phyloP scores from a whole-genome alignment of 2,888 invertebrate genomes.

The Melangyna quadrimaculata region DNA sequence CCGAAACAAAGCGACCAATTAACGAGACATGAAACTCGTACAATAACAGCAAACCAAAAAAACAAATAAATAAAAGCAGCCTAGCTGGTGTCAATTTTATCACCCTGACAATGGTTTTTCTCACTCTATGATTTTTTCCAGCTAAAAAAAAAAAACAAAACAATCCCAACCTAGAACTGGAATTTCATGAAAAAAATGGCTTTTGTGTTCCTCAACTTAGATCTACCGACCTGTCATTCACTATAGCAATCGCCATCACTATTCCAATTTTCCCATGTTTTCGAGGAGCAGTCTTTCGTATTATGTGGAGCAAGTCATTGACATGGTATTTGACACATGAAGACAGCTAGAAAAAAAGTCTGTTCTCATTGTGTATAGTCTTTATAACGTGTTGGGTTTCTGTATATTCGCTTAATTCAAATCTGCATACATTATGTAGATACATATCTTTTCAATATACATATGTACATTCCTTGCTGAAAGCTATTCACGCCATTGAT shows the following conservation, averaged over 20 bases:
- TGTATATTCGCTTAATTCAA: conserved; percentile 1
- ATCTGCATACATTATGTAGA: conserved; percentile 37
- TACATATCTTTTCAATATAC: background rate
- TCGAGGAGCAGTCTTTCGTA: background rate
- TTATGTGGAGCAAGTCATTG: conserved; percentile 70
- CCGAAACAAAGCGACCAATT: conserved; percentile 64
- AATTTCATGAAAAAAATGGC: conserved; percentile 32
- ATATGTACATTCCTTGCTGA: background rate
- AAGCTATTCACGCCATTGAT: conserved; percentile 56
- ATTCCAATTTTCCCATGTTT: conserved; percentile 36
- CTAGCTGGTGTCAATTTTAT: conserved; percentile 57
- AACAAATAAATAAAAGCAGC: background rate
- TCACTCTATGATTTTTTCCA: conserved; percentile 52
- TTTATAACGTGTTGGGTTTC: background rate
- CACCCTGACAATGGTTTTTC: conserved; percentile 65
- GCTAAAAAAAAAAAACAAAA: background rate
- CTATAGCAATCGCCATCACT: background rate
- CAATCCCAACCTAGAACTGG: conserved; percentile 31
- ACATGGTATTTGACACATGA: conserved; percentile 58
- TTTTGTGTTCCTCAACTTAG: conserved; percentile 45
- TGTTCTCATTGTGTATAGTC: background rate
- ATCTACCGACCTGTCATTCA: conserved; percentile 7
- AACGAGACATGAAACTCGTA: conserved; percentile 34
- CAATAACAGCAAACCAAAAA: background rate
- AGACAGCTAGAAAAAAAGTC: background rate